Percentiles rank a stretch among this genome's conserved stretches.
Conservation (phyloP, 2,888 invertebrate species). For the Dromius quadrimaculatus region DNA sequence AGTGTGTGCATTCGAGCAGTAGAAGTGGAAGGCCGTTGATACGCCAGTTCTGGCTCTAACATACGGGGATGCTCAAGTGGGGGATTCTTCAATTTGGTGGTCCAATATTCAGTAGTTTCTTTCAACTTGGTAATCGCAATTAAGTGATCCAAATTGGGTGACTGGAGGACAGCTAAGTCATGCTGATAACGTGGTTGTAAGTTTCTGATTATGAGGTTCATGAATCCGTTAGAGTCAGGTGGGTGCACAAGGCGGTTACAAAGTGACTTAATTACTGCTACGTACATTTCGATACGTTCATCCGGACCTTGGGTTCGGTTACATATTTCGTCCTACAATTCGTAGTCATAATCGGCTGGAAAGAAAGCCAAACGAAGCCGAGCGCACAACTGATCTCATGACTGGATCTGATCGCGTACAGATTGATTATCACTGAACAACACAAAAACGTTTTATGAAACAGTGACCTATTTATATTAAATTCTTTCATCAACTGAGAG, state of each 20-base stretch:
- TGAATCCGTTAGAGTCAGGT: not conserved
- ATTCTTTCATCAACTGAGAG: no score
- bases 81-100: not conserved
- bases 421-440: no score
- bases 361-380: not conserved
- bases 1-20: no score
- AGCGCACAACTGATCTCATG: not conserved
- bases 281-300: not conserved
- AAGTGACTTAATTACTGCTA: not conserved
- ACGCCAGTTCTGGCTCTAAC: not conserved
- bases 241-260: not conserved
- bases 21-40: not conserved
- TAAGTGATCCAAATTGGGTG: not conserved
- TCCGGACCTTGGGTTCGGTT: not conserved
- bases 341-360: not conserved
- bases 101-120: not conserved
- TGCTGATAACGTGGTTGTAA: not conserved
- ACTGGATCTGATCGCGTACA: not conserved
- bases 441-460: no score
- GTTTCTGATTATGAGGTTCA: not conserved
- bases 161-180: not conserved
- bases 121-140: no score
- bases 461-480: no score
- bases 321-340: not conserved
- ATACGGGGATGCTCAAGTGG: not conserved